Evolutionary conservation across 2,797 vertebrate genomes (phyloP).

Genomic region (Carcharodon carcharias): DNA sequence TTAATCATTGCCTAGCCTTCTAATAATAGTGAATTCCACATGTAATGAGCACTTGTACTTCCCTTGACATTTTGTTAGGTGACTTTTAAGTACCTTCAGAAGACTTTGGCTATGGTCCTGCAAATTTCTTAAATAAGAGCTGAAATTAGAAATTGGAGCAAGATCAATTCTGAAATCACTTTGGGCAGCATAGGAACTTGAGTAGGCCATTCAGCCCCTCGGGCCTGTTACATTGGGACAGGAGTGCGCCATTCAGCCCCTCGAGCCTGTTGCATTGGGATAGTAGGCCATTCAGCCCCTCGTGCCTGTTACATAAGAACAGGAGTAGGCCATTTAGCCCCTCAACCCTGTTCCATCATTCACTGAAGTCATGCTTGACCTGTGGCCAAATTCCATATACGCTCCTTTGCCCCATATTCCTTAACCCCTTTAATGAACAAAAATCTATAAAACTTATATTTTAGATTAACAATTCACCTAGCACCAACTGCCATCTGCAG

Average conservation of each 20-base stretch:
- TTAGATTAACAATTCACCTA: not conserved
- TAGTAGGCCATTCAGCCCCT: not conserved
- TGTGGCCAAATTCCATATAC: not conserved
- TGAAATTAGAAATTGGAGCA: not conserved
- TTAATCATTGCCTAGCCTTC: not conserved
- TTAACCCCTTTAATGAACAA: not conserved
- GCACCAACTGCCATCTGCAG: not conserved
- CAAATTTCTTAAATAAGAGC: not conserved
- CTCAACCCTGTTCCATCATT: not conserved
- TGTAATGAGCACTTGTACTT: conserved; percentile 20
- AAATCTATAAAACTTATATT: not conserved
- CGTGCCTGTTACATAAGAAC: not conserved
- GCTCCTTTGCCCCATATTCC: not conserved
- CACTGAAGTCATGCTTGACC: not conserved
- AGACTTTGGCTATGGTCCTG: not conserved
- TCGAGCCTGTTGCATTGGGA: not conserved
- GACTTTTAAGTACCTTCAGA: not conserved
- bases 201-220: not conserved
- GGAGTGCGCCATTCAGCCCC: not conserved
- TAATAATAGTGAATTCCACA: conserved; percentile 11
- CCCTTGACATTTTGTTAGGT: conserved; percentile 1
- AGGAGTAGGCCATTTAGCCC: not conserved
- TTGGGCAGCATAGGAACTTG: not conserved
- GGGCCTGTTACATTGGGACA: not conserved
- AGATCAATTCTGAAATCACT: not conserved